phyloP scores from a whole-genome alignment of 2,113 vertebrate genomes.

The Gadus chalcogrammus region DNA sequence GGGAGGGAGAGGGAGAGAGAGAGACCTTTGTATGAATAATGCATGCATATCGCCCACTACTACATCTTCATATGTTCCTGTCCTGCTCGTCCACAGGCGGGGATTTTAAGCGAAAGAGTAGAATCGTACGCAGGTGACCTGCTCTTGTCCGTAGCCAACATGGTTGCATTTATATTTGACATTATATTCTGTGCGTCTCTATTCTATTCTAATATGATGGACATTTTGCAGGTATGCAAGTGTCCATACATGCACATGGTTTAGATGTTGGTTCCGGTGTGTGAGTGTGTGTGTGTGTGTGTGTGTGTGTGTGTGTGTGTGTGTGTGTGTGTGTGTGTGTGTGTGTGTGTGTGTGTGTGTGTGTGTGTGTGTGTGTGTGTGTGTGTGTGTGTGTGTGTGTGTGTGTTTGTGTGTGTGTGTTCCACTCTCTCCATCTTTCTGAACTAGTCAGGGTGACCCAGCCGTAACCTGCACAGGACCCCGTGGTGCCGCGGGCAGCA shows the following conservation, averaged over 20 bases:
- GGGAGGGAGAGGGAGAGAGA: not conserved
- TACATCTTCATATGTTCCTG: constrained; percentile 39
- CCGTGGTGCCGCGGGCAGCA: constrained; percentile 23
- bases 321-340: too few relatives aligned
- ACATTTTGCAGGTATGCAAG: too few relatives aligned
- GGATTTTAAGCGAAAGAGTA: too few relatives aligned
- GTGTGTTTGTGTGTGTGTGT: not conserved
- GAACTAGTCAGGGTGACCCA: not conserved
- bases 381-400: constrained; percentile 2
- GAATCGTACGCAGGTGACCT: too few relatives aligned
- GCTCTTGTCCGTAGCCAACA: too few relatives aligned
- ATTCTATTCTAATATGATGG: too few relatives aligned
- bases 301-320: constrained; percentile 4
- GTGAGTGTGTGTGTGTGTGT: not conserved
- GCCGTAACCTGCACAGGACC: constrained; percentile 26
- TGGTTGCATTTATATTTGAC: too few relatives aligned
- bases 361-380: not conserved
- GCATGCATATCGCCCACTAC: constrained; percentile 39
- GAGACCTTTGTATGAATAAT: constrained; percentile 42
- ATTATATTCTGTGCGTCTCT: too few relatives aligned
- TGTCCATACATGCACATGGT: not conserved
- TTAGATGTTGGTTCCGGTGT: too few relatives aligned
- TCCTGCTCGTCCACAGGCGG: not conserved
- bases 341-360: too few relatives aligned
- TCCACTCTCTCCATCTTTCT: constrained; percentile 16